phyloP scores from a whole-genome alignment of 2,888 invertebrate genomes.

The Andrena dorsata region DNA sequence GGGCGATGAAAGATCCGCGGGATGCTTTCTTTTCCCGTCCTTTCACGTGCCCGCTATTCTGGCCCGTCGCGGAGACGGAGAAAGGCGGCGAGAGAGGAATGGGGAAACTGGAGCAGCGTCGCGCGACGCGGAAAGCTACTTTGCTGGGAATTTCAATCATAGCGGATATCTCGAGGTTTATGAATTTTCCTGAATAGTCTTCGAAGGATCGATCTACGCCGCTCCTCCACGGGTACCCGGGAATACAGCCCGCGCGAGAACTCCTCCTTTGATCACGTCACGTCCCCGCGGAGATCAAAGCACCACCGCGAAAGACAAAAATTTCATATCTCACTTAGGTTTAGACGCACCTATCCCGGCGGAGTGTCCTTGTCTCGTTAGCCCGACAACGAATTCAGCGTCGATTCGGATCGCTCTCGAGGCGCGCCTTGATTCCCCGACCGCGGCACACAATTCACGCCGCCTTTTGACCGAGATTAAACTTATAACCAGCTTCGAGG shows the following conservation, averaged over 20 bases:
- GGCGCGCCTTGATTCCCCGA: too few species aligned
- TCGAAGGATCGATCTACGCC: background rate
- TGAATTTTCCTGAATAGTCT: slow-evolving; percentile 7
- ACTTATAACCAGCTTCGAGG: background rate
- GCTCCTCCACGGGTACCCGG: background rate
- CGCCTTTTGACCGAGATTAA: slow-evolving; percentile 14
- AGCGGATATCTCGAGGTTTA: background rate
- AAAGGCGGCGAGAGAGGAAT: background rate
- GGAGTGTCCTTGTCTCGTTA: too few species aligned
- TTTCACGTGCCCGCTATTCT: background rate
- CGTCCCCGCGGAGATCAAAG: background rate
- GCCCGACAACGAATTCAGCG: too few species aligned
- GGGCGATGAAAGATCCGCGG: slow-evolving; percentile 30
- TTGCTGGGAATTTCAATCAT: slow-evolving; percentile 13
- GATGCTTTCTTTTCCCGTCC: slow-evolving; percentile 18
- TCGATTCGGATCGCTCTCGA: too few species aligned
- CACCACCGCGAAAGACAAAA: too few species aligned
- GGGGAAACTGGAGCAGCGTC: slow-evolving; percentile 20
- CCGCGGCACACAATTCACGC: background rate
- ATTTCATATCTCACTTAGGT: too few species aligned
- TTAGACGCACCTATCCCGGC: too few species aligned
- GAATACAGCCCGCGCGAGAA: too few species aligned
- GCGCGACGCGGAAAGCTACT: slow-evolving; percentile 21
- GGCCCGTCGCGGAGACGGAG: background rate
- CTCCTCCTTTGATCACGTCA: background rate